phyloP scores from a whole-genome alignment of 2,113 vertebrate species.

The Picathartes gymnocephalus region DNA sequence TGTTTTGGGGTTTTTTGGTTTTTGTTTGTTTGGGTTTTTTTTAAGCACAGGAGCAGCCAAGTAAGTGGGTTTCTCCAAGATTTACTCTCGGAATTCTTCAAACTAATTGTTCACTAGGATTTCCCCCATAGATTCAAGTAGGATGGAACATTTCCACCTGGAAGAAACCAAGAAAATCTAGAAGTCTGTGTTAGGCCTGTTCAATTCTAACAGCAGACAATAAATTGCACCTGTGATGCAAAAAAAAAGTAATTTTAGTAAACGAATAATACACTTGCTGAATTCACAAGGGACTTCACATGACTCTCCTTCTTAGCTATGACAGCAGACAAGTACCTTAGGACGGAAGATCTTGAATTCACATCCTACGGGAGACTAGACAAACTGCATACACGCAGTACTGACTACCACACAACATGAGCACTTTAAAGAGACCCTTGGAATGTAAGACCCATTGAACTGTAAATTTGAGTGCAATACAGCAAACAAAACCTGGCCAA shows the following conservation, averaged over 20 bases:
- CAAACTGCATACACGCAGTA: background rate
- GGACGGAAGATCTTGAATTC: background rate
- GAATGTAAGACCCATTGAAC: background rate
- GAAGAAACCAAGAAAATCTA: background rate
- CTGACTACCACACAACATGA: background rate
- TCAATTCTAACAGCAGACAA: background rate
- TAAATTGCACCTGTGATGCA: background rate
- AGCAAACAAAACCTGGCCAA: background rate
- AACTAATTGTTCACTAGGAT: background rate
- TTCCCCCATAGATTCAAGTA: background rate
- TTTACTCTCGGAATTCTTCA: background rate
- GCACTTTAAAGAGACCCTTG: background rate
- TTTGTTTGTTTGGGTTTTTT: background rate
- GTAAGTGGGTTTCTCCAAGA: background rate
- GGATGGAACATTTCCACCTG: background rate
- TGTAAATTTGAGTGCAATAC: background rate
- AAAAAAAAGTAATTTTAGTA: background rate
- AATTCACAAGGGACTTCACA: background rate
- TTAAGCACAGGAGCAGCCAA: background rate
- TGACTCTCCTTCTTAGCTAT: background rate
- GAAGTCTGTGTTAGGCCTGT: background rate
- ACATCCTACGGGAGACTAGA: background rate
- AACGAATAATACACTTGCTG: background rate
- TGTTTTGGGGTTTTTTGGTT: background rate
- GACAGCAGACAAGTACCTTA: background rate